phyloP scores from a whole-genome alignment of 2,113 vertebrate genomes.

The Heptranchias perlo region DNA sequence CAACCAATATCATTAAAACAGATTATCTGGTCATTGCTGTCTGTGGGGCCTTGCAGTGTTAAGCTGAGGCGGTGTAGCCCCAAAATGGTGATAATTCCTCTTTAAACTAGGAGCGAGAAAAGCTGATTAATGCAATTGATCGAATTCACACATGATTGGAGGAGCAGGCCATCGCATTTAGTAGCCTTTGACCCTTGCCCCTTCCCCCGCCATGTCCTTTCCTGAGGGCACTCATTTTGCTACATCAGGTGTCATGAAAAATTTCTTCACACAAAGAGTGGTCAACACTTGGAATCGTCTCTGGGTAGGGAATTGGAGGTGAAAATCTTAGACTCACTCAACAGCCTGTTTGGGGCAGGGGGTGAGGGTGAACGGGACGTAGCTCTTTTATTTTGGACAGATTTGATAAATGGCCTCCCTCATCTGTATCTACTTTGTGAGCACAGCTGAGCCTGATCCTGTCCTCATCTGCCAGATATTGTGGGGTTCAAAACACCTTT shows the following conservation, averaged over 20 bases:
- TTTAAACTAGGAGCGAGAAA: not conserved
- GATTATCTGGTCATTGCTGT: no score
- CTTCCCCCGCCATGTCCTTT: not conserved
- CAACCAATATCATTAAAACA: no score
- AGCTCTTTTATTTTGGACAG: not conserved
- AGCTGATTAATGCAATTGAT: not conserved
- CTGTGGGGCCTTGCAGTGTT: no score
- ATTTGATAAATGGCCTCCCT: not conserved
- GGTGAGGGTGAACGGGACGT: no score
- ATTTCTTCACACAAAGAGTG: not conserved
- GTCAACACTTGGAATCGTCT: not conserved
- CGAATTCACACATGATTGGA: not conserved
- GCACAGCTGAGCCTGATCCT: no score
- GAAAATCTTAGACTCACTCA: not conserved
- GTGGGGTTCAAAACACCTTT: no score
- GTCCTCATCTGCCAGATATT: no score
- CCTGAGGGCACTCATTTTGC: not conserved
- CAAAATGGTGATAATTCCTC: not conserved
- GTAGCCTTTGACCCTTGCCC: not conserved
- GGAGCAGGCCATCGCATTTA: not conserved
- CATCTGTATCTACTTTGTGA: not conserved
- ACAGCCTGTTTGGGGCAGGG: not conserved
- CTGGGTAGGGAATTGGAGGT: not conserved
- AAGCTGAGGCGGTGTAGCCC: no score
- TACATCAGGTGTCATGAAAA: not conserved